Evolutionary conservation across 2,888 invertebrate species (phyloP), one percentile per base, ranked within the genome.

Genomic region (Leptura quadrifasciata): DNA sequence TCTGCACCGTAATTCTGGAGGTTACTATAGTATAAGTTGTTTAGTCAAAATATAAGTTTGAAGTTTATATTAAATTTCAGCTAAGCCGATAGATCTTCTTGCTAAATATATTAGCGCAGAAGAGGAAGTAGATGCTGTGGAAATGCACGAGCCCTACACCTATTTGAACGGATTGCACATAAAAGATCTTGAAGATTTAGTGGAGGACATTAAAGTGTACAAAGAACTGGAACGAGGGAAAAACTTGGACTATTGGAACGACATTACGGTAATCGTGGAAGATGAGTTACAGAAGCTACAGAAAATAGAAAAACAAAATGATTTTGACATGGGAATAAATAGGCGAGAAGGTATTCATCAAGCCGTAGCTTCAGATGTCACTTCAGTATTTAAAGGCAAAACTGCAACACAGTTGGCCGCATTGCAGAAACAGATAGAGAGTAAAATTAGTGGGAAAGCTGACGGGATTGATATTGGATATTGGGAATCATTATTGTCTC

Each of bases 111-210:
- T 98, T 74, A 95, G 96, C 87, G 95, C 96, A 0, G 96, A 97
- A 85, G 93, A 95, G 80, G 93, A 95, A 80, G 96, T 96, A 69
- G 95, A 98, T 84, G 96, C 97, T 0, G 94, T 98, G 24, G 98
- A 99, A 90, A 97, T 99, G 96, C 97, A 98, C 87, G 98, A 99
- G 88, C 99, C 99, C 0, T 98, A 98, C 88, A 96, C 96, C 0
- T 98, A 98, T 88, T 92, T 99, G 0, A 96, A 97, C 86, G 98
- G 98, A 0, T 91, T 99, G 73, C 94, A 95, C 17, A 92, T 95
- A 6, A 94, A 94, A 81, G 99, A 99, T 88, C 91, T 99, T 21
- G 99, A 99, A 88, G 99, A 99, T 90, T 90, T 99, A 17, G 91
- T 98, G 0, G 98, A 96, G 83, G 99, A 99, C 87, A 99, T 99